Conservation (phyloP, 2,888 invertebrate species). For the Nemotelus pantherinus region DNA sequence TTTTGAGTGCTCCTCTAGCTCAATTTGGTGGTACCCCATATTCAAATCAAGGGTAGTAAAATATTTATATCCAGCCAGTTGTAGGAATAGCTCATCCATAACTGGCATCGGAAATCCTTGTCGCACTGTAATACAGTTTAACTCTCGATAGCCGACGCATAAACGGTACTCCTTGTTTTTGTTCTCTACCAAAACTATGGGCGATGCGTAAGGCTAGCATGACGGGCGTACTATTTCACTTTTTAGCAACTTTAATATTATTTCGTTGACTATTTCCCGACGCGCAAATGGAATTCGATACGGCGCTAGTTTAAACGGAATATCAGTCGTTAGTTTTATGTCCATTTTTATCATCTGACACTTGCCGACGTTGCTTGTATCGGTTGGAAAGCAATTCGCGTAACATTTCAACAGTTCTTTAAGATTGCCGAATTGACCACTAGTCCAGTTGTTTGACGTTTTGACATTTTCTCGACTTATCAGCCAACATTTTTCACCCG, state of each 20-base stretch:
- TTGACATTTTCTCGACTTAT: not conserved
- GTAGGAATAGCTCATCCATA: no score
- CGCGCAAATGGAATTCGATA: not conserved
- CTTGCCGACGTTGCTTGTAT: not conserved
- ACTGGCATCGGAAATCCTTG: no score
- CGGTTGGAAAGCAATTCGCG: not conserved
- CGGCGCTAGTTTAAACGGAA: not conserved
- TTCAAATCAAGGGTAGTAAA: constrained; percentile 58
- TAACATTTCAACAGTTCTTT: not conserved
- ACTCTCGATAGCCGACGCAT: no score
- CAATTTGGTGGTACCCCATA: constrained; percentile 58
- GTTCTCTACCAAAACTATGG: constrained; percentile 48
- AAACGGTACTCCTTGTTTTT: no score
- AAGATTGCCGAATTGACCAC: no score
- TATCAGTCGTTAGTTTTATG: not conserved
- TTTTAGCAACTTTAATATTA: constrained; percentile 39
- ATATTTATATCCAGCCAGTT: not conserved
- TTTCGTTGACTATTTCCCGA: not conserved
- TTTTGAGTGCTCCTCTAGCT: no score
- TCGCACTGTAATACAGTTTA: no score
- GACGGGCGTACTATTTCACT: constrained; percentile 49
- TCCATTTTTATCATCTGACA: not conserved
- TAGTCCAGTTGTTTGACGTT: no score
- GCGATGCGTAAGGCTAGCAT: constrained; percentile 49
- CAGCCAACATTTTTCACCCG: not conserved